Evolutionary conservation across 2,888 invertebrate genomes (phyloP), one percentile per base, ranked within the genome.

Genomic region (Spialia ferax): DNA sequence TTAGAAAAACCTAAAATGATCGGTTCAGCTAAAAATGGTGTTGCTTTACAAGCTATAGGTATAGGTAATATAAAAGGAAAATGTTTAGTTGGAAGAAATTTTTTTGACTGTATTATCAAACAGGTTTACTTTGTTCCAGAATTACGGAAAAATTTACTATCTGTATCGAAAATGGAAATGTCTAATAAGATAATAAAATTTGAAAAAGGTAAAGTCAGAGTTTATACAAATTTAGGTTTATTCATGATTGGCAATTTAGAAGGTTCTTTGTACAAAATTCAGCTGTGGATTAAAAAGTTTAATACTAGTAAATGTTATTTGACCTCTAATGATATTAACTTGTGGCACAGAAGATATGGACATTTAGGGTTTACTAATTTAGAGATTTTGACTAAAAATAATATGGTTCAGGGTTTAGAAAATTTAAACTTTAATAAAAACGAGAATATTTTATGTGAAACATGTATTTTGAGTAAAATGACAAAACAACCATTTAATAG

Each of bases 141-240:
- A 18, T 45, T 45, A 18, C 6, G 42, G 8, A 38, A 59, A 59
- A 59, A 59, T 13, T 8, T 18, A 18, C 18, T 35, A 35, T 35
- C 42, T 15, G 42, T 45, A 45, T 45, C 42, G 15, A 45, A 45
- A 45, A 45, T 45, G 42, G 42, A 22, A 52, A 52, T 8, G 15
- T 15, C 42, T 18, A 15, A 45, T 18, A 45, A 18, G 42, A 8
- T 18, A 45, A 18, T 45, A 45, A 45, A 18, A 45, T 45, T 45
- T 18, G 42, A 45, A 45, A 18, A 18, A 8, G 42, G 42, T 45
- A 45, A 45, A 18, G 42, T 45, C 4, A 45, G 42, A 45, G 18
- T 45, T 45, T 45, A 18, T 45, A 45, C 2, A 18, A 45, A 45
- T 18, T 8, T 2, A 45, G 15, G 42, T 45, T 45, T 45, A 45